phyloP scores from a whole-genome alignment of 2,888 invertebrate species.

The Phymatocera aterrima region DNA sequence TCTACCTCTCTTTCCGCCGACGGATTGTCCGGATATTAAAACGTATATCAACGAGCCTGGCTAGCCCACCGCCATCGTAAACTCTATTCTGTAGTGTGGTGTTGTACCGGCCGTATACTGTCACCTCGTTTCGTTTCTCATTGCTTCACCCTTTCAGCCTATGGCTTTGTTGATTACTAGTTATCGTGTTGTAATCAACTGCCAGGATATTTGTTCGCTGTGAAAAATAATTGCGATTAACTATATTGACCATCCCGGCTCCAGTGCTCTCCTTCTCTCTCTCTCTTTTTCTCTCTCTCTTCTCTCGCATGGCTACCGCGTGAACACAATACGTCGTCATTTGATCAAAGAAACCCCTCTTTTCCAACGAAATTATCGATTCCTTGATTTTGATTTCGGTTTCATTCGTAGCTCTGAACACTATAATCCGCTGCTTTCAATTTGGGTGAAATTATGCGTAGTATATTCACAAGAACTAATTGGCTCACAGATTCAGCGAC shows the following conservation, averaged over 20 bases:
- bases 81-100: not conserved
- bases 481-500: too few species aligned
- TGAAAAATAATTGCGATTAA: conserved; percentile 56
- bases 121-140: not conserved
- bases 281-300: not conserved
- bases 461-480: not conserved
- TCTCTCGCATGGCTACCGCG: not conserved
- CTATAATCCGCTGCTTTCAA: not conserved
- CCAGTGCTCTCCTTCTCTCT: not conserved
- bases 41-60: conserved; percentile 49
- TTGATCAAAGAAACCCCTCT: not conserved
- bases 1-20: conserved; percentile 47
- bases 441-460: not conserved
- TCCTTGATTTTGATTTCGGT: not conserved
- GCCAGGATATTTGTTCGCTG: conserved; percentile 58
- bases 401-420: not conserved
- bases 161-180: conserved; percentile 56
- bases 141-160: conserved; percentile 31
- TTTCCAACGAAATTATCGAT: too few species aligned
- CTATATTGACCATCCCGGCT: conserved; percentile 14
- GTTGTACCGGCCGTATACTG: not conserved
- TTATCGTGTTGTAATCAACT: conserved; percentile 58
- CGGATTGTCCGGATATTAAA: conserved; percentile 58
- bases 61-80: not conserved
- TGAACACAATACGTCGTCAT: conserved; percentile 24